Evolutionary conservation across 1,140 invertebrate genomes (phyloP).

Genomic region (Drosophila equinoxialis): DNA sequence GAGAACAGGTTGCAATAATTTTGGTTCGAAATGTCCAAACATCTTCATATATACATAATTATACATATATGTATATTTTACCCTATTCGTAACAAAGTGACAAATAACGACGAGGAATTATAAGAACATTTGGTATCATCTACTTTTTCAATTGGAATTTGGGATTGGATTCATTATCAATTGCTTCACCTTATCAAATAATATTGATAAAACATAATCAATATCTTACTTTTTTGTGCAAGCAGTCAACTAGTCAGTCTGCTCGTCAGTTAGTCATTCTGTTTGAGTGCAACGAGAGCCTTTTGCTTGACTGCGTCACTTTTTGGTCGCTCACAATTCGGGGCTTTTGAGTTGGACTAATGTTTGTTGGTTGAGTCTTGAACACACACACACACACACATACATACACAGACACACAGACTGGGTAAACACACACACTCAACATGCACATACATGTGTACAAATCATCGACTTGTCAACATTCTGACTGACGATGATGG

Average conservation of each 20-base stretch:
- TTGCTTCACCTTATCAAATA: background rate
- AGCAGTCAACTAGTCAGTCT: constrained; percentile 16
- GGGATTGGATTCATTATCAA: background rate
- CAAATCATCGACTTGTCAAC: constrained; percentile 65
- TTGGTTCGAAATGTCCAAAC: too few relatives aligned
- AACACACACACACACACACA: constrained; percentile 20
- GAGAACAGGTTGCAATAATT: too few relatives aligned
- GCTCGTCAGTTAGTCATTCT: constrained; percentile 20
- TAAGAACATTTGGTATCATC: too few relatives aligned
- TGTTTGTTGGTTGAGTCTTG: constrained; percentile 58
- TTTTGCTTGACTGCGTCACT: constrained; percentile 66
- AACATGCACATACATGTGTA: constrained; percentile 6
- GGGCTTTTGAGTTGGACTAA: constrained; percentile 66
- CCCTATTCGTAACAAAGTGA: too few relatives aligned
- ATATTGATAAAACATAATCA: background rate
- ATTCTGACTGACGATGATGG: constrained; percentile 19
- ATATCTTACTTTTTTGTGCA: constrained; percentile 7
- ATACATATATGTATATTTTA: too few relatives aligned
- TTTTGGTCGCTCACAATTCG: constrained; percentile 74
- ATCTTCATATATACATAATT: too few relatives aligned
- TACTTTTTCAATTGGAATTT: too few relatives aligned
- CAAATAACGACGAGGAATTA: too few relatives aligned
- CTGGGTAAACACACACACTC: constrained; percentile 16
- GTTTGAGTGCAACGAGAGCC: constrained; percentile 53
- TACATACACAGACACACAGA: constrained; percentile 37